Conservation (phyloP, 2,888 invertebrate genomes). For the Tachina grossa region DNA sequence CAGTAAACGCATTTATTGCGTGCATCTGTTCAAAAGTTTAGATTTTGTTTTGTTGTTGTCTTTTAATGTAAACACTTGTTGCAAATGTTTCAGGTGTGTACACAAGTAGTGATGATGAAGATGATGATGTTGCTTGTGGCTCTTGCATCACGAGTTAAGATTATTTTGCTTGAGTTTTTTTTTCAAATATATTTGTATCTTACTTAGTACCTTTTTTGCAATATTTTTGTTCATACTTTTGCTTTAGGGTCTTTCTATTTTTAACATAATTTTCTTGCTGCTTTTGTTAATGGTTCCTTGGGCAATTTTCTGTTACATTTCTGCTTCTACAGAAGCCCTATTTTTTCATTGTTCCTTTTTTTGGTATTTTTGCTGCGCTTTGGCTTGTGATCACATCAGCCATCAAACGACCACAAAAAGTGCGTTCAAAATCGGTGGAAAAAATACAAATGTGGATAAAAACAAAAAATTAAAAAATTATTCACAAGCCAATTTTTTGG, state of each 20-base stretch:
- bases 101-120: conserved; percentile 12
- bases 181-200: not conserved
- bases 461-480: not conserved
- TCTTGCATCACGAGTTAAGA: conserved; percentile 43
- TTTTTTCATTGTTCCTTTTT: not conserved
- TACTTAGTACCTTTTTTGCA: not conserved
- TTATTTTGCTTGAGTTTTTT: conserved; percentile 30
- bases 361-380: conserved; percentile 14
- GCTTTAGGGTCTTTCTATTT: conserved; percentile 42
- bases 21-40: conserved; percentile 58
- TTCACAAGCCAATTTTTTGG: not conserved
- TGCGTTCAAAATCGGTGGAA: conserved; percentile 48
- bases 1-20: conserved; percentile 53
- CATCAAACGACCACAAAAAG: conserved; percentile 13
- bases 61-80: conserved; percentile 51
- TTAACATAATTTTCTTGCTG: conserved; percentile 12
- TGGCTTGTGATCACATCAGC: not conserved
- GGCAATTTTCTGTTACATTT: conserved; percentile 55
- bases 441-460: conserved; percentile 28
- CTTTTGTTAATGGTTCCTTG: conserved; percentile 29
- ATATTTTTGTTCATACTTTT: conserved; percentile 15
- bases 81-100: conserved; percentile 60
- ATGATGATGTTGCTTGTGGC: conserved; percentile 17
- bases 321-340: conserved; percentile 54
- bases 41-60: not conserved